Evolutionary conservation across 2,113 vertebrate genomes (phyloP), one percentile per base, ranked within the genome.

Genomic region (Phylloscopus whistleri): DNA sequence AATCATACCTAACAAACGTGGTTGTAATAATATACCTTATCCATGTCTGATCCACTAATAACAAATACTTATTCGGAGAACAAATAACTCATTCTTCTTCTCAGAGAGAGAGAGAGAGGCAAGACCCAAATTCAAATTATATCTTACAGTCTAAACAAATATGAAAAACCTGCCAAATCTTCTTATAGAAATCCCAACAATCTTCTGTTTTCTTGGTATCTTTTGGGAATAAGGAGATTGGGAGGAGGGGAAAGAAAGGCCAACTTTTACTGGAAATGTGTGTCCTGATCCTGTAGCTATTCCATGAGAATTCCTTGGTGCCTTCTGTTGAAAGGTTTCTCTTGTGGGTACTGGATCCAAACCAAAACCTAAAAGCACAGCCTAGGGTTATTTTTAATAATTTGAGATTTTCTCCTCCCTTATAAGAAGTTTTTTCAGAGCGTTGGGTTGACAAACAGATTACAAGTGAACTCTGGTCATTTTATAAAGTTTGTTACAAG

Each of bases 1-100:
- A 97, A 96, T 96, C 94, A 93, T 97, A 98, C 94, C 94, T 97
- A 96, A 96, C 93, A 97, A 97, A 97, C 94, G 70, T 91, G 94
- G 90, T 95, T 97, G 93, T 95, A 98, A 96, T 96, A 97, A 97
- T 96, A 97, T 82, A 96, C 92, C 95, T 97, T 97, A 97, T 97
- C 96, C 96, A 93, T 98, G 95, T 98, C 97, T 97, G 97, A 98
- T 98, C 96, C 97, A 98, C 96, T 98, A 97, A 97, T 97, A 97
- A 96, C 94, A 98, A 97, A 97, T 97, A 96, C 90, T 97, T 97
- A 96, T 95, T 97, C 93, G 95, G 84, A 97, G 91, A 97, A 97
- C 96, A 97, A 97, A 97, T 95, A 97, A 86, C 70, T 95, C 91
- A 82, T 96, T 97, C 94, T 95, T 97, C 92, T 91, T 96, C 92